phyloP scores from a whole-genome alignment of 1,140 invertebrate genomes.

The Mycetomoellerius zeteki region DNA sequence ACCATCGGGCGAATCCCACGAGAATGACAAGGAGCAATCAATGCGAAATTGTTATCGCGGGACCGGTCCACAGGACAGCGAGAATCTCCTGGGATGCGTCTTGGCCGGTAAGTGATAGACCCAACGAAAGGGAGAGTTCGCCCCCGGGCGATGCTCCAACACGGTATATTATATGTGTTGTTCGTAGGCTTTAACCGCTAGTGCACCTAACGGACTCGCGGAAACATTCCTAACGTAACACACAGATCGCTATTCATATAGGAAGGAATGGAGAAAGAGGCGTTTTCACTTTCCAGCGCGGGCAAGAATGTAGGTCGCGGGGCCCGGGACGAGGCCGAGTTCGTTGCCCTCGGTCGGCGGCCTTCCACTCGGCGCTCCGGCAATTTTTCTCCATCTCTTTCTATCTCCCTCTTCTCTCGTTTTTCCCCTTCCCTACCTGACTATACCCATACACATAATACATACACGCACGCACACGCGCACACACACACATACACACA shows the following conservation, averaged over 20 bases:
- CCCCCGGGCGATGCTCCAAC: conserved; percentile 33
- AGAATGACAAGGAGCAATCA: conserved; percentile 81
- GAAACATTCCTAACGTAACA: conserved; percentile 66
- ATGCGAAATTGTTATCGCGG: conserved; percentile 66
- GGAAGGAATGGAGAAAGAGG: conserved; percentile 79
- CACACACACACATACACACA: neutral
- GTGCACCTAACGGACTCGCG: conserved; percentile 13
- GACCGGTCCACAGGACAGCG: conserved; percentile 82
- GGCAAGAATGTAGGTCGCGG: conserved; percentile 86
- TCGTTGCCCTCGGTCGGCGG: conserved; percentile 86
- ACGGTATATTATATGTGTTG: conserved; percentile 24
- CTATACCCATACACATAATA: neutral
- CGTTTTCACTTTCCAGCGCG: conserved; percentile 87
- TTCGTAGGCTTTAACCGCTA: neutral
- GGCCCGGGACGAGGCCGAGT: conserved; percentile 86
- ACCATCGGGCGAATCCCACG: conserved; percentile 76
- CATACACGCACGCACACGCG: neutral
- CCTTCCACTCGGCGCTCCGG: conserved; percentile 85
- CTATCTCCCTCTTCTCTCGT: conserved; percentile 29
- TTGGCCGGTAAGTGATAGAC: conserved; percentile 83
- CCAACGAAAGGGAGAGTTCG: conserved; percentile 73
- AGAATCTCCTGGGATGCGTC: conserved; percentile 86
- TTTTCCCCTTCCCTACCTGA: conserved; percentile 52
- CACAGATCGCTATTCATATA: conserved; percentile 68
- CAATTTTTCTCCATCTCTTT: conserved; percentile 79